These are phyloP conservation scores for Himalopsyche kuldschensis DNA, from an alignment of 2,888 invertebrate species.

Conservation along the genomic window DNA sequence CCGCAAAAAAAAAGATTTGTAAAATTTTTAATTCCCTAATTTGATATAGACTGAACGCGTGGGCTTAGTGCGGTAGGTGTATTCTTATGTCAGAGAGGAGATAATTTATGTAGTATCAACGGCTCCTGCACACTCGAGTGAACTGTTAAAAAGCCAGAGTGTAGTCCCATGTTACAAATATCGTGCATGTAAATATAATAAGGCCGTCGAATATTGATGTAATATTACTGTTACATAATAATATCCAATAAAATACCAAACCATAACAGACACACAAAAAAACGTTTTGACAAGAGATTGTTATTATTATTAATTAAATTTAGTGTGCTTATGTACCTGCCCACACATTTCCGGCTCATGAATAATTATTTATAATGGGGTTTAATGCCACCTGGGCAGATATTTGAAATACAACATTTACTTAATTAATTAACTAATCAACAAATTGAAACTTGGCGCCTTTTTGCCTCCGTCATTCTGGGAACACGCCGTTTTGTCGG, in stretches of 20 bases:
- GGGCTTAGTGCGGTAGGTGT: too few species aligned
- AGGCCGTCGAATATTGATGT: too few species aligned
- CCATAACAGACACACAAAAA: not conserved
- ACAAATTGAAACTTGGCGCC: constrained; percentile 2
- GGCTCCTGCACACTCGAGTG: too few species aligned
- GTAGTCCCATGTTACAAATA: too few species aligned
- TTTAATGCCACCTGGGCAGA: not conserved
- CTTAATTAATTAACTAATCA: constrained; percentile 2
- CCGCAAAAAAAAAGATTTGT: too few species aligned
- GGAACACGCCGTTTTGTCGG: not conserved
- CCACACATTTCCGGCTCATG: not conserved
- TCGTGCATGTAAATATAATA: too few species aligned
- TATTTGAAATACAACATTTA: not conserved
- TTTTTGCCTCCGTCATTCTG: not conserved
- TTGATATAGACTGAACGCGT: too few species aligned
- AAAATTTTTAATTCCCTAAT: too few species aligned
- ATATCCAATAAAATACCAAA: not conserved
- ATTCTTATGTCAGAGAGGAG: too few species aligned
- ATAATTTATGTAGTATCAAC: too few species aligned
- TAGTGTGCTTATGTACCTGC: not conserved
- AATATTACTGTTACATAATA: too few species aligned
- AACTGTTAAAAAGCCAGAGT: too few species aligned
- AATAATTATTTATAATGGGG: not conserved
- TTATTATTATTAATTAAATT: not conserved
- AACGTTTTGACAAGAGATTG: not conserved